Conservation (phyloP, 2,797 vertebrate species). For the Paguma larvata region DNA sequence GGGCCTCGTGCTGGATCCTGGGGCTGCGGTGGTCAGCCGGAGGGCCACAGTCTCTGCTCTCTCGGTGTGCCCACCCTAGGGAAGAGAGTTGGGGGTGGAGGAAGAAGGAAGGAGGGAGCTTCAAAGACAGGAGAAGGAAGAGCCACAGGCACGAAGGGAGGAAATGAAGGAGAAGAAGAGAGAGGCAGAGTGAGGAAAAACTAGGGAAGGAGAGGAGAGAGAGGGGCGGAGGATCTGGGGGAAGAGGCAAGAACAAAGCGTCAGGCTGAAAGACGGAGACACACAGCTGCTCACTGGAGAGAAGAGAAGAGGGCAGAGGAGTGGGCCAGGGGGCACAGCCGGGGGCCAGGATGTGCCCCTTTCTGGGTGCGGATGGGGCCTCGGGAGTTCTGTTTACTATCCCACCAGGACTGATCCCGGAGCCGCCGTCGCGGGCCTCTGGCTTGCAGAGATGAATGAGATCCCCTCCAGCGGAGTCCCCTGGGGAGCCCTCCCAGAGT, state of each 20-base stretch:
- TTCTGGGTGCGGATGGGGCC: not conserved
- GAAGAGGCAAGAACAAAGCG: slow-evolving; percentile 37
- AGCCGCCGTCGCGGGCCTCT: slow-evolving; percentile 9
- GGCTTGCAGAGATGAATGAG: slow-evolving; percentile 69
- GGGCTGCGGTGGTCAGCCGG: not conserved
- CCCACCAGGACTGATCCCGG: not conserved
- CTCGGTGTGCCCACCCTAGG: not conserved
- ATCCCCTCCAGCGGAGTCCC: slow-evolving; percentile 73
- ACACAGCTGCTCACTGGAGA: slow-evolving; percentile 21
- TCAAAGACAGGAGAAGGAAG: not conserved
- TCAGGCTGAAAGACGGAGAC: not conserved
- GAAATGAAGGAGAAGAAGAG: not conserved
- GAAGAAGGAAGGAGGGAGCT: not conserved
- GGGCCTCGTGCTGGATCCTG: not conserved
- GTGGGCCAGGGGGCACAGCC: not conserved
- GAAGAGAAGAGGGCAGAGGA: not conserved
- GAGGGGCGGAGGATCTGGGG: not conserved
- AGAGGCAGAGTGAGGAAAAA: not conserved
- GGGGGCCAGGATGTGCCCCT: not conserved
- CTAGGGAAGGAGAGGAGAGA: not conserved
- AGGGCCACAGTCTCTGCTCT: not conserved
- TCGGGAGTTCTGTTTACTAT: slow-evolving; percentile 43
- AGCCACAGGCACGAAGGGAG: not conserved
- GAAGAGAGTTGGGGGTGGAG: not conserved
- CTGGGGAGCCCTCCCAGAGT: slow-evolving; percentile 82